Evolutionary conservation across 1,140 invertebrate genomes (phyloP), one percentile per base, ranked within the genome.

Genomic region (Drosophila watanabei): DNA sequence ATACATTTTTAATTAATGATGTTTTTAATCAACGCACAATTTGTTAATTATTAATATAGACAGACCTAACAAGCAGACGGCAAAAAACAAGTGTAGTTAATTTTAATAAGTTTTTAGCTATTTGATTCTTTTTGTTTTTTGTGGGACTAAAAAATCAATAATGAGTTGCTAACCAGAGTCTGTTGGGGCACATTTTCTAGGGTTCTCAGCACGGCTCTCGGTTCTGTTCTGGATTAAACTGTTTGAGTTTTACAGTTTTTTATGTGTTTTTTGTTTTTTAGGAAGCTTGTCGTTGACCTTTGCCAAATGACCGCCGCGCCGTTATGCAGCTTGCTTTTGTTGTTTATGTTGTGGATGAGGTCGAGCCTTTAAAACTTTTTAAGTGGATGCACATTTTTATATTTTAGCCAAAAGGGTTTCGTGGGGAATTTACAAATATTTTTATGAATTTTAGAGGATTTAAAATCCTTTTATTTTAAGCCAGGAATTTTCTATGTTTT

Each of bases 1-100:
- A 54, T 69, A 61, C 57, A 77, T 72, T 58, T 77, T 80, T 79
- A 58, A 89, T 88, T 84, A 89, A 88, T 88, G 71, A 87, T 77
- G 56, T 69, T 75, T 66, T 79, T 79, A 79, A 82, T 87, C 69
- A 79, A 68, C 49, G 46, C 60, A 48, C 75, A 75, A 77, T 84
- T 83, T 84, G 71, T 85, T 80, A 62, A 75, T 75, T 63, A 81
- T 81, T 78, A 58, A 72, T 72, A 79, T 79, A 59, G 75, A 79
- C 64, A 79, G 58, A 13, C 7, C 54, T 61, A 73, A 75, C 68
- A 46, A 64, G 62, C 65, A 63, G 41, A 11, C 28, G 35, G 52
- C 24, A 51, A 51, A 82, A 70, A 52, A 41, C 1, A 49, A 39
- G 39, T 59, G 41, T 37, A 77, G 62, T 60, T 63, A 65, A 54